A percentile compares a stretch with the other conserved stretches of the same genome.
phyloP scores from a whole-genome alignment of 37 sponge, comb jelly and placozoan species.

The Geodia barretti region DNA sequence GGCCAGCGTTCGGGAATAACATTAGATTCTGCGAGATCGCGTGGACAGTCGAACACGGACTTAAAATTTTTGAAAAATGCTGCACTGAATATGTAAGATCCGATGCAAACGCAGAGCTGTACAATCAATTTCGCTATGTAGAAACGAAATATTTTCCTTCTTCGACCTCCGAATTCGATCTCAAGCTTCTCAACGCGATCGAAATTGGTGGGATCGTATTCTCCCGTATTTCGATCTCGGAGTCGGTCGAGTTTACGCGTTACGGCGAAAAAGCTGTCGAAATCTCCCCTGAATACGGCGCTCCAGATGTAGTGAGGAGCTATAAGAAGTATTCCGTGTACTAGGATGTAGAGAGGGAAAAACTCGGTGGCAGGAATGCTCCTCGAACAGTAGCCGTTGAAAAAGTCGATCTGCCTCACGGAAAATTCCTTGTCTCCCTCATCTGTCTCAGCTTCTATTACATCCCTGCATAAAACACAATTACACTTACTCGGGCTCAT shows the following conservation, averaged over 20 bases:
- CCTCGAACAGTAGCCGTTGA: slow-evolving; percentile 45
- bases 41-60: slow-evolving; percentile 6
- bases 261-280: slow-evolving; percentile 46
- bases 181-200: slow-evolving; percentile 33
- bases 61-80: slow-evolving; percentile 18
- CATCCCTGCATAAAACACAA: too few species aligned
- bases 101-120: slow-evolving; percentile 10
- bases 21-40: not conserved
- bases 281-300: slow-evolving; percentile 21
- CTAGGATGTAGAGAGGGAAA: slow-evolving; percentile 30
- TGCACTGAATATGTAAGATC: slow-evolving; percentile 17
- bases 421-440: not conserved
- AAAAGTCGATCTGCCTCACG: slow-evolving; percentile 4
- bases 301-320: slow-evolving; percentile 57
- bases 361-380: slow-evolving; percentile 30
- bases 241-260: slow-evolving; percentile 31
- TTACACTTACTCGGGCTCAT: too few species aligned
- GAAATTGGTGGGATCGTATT: slow-evolving; percentile 37
- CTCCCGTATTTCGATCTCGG: slow-evolving; percentile 36
- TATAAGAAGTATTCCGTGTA: slow-evolving; percentile 38
- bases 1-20: slow-evolving; percentile 8
- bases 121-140: slow-evolving; percentile 35
- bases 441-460: not conserved
- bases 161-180: not conserved
- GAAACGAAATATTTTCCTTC: slow-evolving; percentile 10